Evolutionary conservation across 2,113 vertebrate species (phyloP), one percentile per base, ranked within the genome.

Genomic region (Elaphurus davidianus): DNA sequence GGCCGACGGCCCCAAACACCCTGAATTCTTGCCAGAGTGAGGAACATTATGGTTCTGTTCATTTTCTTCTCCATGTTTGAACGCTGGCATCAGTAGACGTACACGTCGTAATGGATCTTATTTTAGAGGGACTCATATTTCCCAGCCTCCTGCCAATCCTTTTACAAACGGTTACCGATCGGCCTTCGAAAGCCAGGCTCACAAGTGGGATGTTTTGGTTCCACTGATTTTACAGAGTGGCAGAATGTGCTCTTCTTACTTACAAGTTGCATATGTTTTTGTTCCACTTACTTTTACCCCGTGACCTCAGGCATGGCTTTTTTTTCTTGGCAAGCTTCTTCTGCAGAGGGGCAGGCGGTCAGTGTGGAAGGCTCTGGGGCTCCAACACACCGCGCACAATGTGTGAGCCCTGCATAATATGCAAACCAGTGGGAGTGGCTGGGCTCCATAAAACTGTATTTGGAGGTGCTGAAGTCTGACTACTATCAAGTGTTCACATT

Each of bases 381-480:
- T 45, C 79, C 57, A 40, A 67, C 14, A 1, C 25, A 11, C 67
- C 30, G 0, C 1, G 19, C 19, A 1, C 43, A 15, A 0, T 3
- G 19, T 5, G 10, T 23, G n/a, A 40, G 36, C 8, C 62, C 1
- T 5, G 9, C 27, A 36, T 27, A 43, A 6, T 2, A 43, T 3
- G 21, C 2, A 59, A 1, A 47, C 9, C 9, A 13, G 14, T 3
- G 33, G 23, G 17, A 9, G 59, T 52, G 59, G 47, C 62, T 84
- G 9, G 6, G 62, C 13, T 16, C 43, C 33, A 74, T 3, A 43
- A 19, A 52, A 59, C 62, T 84, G 21, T 17, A n/a, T 36, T 30
- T 40, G 8, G 16, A 27, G 87, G 57, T 27, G 23, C n/a, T 43
- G 17, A 50, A 74, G 71, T 90, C 25, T 59, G 52, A 40, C 78